These are phyloP conservation scores for Hippocampus comes DNA, from an alignment of 2,113 vertebrate species.

Conservation along the genomic window DNA sequence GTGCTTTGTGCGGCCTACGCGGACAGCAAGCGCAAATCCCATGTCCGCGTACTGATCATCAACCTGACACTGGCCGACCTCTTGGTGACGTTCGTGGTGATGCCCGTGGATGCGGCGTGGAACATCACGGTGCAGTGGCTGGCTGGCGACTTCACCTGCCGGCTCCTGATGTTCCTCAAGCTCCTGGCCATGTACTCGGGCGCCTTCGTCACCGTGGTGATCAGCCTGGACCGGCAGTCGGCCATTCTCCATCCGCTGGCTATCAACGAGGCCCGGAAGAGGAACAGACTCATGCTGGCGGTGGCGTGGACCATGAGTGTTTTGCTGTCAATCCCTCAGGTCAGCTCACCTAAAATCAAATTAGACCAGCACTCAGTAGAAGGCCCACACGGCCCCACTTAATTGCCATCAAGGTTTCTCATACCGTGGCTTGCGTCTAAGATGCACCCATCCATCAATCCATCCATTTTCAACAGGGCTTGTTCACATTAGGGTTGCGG, in stretches of 20 bases:
- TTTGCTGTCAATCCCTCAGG: conserved; percentile 79
- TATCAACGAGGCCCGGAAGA: conserved; percentile 68
- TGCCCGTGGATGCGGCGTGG: conserved; percentile 79
- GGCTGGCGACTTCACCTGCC: conserved; percentile 74
- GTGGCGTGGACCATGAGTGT: conserved; percentile 73
- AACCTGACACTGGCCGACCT: conserved; percentile 76
- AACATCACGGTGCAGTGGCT: conserved; percentile 84
- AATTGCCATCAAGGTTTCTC: too few species aligned
- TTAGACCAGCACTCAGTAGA: background rate
- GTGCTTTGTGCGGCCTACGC: conserved; percentile 53
- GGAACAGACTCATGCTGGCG: conserved; percentile 75
- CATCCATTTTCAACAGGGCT: too few species aligned
- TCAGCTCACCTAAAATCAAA: conserved; percentile 40
- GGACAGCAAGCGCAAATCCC: conserved; percentile 67
- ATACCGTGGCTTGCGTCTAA: too few species aligned
- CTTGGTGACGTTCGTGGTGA: conserved; percentile 77
- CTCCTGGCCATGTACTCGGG: conserved; percentile 83
- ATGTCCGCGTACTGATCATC: conserved; percentile 74
- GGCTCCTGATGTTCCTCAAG: conserved; percentile 81
- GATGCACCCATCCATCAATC: too few species aligned
- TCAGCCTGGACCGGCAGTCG: conserved; percentile 79
- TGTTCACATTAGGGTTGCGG: too few species aligned
- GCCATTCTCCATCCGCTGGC: conserved; percentile 78
- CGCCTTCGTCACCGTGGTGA: conserved; percentile 80
- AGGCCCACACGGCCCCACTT: background rate